Conservation (phyloP, 2,797 vertebrate species). For the Alauda arvensis region DNA sequence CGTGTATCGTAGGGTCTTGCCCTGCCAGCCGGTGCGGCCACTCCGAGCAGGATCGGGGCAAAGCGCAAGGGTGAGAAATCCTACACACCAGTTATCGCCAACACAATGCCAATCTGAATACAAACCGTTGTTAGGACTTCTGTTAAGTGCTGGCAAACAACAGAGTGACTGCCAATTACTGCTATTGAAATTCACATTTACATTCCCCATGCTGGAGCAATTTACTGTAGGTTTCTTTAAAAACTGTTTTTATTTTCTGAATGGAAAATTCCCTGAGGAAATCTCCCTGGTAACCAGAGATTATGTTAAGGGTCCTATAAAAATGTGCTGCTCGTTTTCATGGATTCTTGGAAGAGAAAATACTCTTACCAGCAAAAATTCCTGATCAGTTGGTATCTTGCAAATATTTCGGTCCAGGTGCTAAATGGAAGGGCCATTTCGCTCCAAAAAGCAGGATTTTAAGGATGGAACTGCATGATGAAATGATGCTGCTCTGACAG, state of each 20-base stretch:
- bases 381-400: background rate
- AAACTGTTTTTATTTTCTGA: background rate
- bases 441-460: background rate
- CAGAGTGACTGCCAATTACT: background rate
- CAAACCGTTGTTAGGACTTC: background rate
- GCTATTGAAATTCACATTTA: background rate
- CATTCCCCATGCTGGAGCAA: background rate
- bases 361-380: background rate
- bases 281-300: conserved; percentile 13
- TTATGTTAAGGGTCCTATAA: background rate
- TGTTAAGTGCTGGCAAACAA: background rate
- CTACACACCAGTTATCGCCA: background rate
- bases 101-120: background rate
- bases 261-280: background rate
- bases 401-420: fast-evolving
- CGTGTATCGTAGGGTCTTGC: too few relatives aligned
- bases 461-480: background rate
- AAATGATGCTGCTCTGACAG: background rate
- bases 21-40: too few relatives aligned
- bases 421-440: background rate
- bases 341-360: background rate
- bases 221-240: background rate
- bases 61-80: too few relatives aligned
- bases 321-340: background rate
- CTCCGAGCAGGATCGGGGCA: too few relatives aligned